Evolutionary conservation across 2,113 vertebrate genomes (phyloP), one percentile per base, ranked within the genome.

Genomic region (Leucopternis melanops): DNA sequence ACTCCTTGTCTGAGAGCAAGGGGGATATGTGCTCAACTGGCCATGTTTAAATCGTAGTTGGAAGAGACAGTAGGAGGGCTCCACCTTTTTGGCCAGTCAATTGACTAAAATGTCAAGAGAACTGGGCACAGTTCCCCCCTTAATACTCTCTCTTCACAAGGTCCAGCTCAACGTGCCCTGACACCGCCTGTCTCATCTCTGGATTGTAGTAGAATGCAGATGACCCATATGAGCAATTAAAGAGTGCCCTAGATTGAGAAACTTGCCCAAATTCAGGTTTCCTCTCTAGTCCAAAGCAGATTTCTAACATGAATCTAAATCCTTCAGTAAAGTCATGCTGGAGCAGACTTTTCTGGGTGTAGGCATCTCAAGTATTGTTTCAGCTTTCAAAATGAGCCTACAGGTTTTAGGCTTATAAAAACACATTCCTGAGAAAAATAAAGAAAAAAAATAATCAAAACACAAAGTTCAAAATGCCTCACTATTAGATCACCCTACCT

Each of bases 401-500:
- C 3, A 21, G 18, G 29, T 50, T 91, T 81, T 58, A 91, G 44
- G 36, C 16, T 57, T 49, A 45, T 3, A 58, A 63, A 66, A 84
- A 72, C 20, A 61, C 7, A 32, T 15, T 54, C 13, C 42, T 16
- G 31, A 83, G 52, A 74, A 91, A 74, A 86, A 67, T 6, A 49
- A 73, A 67, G 4, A 45, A 55, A n/a, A 49, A 73, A 21, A 25
- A 14, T 2, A 15, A 57, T 0, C 1, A 6, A 73, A 27, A 78
- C 11, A 72, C 27, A 72, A 70, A 74, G 58, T 55, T 71, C 26
- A 61, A 93, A 77, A 49, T 29, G 14, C 8, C 47, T 78, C 21
- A 66, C 12, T 70, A 29, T 71, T 70, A 88, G 58, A 49, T 45
- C 81, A 75, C 2, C 25, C 50, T 98, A 99, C 99, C 99, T 99